Conservation (phyloP, 2,113 vertebrate species). For the Podiceps cristatus region DNA sequence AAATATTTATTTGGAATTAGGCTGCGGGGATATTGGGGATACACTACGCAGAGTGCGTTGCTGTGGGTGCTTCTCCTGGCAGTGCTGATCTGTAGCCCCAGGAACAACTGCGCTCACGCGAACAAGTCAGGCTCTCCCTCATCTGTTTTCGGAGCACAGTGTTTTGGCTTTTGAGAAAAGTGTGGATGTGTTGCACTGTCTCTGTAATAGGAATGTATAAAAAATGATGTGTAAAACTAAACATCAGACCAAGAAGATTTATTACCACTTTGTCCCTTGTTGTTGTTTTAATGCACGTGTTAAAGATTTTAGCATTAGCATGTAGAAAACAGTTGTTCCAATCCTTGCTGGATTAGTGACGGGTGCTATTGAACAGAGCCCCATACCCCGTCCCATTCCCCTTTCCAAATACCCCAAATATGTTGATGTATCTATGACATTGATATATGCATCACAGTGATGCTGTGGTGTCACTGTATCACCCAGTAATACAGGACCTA, state of each 20-base stretch:
- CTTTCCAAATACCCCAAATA: neutral
- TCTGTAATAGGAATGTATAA: neutral
- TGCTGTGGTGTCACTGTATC: neutral
- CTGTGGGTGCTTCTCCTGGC: neutral
- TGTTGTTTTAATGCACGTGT: neutral
- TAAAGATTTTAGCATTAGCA: neutral
- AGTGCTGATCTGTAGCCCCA: neutral
- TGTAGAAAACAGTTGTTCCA: neutral
- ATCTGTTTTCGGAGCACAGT: fast-evolving
- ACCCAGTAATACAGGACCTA: neutral
- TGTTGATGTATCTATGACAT: fast-evolving
- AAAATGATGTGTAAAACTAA: neutral
- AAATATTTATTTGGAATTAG: neutral
- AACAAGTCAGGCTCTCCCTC: neutral
- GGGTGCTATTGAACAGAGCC: neutral
- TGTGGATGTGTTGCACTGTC: neutral
- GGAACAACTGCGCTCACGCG: neutral
- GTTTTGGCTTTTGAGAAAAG: neutral
- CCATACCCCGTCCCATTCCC: fast-evolving
- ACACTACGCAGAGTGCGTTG: fast-evolving
- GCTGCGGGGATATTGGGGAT: neutral
- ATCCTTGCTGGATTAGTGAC: neutral
- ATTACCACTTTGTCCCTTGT: neutral
- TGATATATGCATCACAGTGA: neutral
- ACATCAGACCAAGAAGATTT: neutral